phyloP scores from a whole-genome alignment of 2,888 invertebrate genomes.

The Nycteola revayana region DNA sequence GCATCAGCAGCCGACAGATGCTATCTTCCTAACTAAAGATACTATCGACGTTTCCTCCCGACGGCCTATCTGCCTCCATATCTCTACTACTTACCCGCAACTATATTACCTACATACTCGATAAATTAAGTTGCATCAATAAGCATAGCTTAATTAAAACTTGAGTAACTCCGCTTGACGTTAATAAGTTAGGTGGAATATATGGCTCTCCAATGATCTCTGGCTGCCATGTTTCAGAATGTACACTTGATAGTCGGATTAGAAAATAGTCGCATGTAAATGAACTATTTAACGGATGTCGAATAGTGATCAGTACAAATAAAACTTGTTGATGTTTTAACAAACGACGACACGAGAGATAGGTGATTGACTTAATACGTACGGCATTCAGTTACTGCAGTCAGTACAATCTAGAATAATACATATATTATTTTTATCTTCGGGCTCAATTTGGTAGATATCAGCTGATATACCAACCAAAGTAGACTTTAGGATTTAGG shows the following conservation, averaged over 20 bases:
- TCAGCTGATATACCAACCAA: too few relatives aligned
- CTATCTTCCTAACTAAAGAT: constrained; percentile 51
- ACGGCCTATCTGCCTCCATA: constrained; percentile 46
- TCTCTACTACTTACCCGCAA: constrained; percentile 49
- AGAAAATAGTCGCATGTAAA: constrained; percentile 28
- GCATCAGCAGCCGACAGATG: constrained; percentile 44
- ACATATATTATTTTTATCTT: too few relatives aligned
- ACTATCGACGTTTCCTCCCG: constrained; percentile 44
- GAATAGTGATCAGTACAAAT: constrained; percentile 5
- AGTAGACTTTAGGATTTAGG: too few relatives aligned
- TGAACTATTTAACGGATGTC: constrained; percentile 21
- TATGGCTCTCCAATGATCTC: too few relatives aligned
- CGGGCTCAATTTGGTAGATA: too few relatives aligned
- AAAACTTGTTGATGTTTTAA: too few relatives aligned
- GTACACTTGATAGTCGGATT: constrained; percentile 4
- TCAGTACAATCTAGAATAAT: too few relatives aligned
- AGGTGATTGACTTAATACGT: too few relatives aligned
- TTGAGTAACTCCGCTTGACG: constrained; percentile 35
- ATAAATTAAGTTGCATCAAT: constrained; percentile 55
- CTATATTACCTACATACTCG: constrained; percentile 50
- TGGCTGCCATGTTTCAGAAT: too few relatives aligned
- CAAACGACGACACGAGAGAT: too few relatives aligned
- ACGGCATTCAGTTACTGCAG: too few relatives aligned
- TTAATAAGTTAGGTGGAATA: constrained; percentile 29
- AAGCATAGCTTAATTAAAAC: constrained; percentile 50